phyloP scores from a whole-genome alignment of 2,888 invertebrate genomes.

The Itoplectis maculator region DNA sequence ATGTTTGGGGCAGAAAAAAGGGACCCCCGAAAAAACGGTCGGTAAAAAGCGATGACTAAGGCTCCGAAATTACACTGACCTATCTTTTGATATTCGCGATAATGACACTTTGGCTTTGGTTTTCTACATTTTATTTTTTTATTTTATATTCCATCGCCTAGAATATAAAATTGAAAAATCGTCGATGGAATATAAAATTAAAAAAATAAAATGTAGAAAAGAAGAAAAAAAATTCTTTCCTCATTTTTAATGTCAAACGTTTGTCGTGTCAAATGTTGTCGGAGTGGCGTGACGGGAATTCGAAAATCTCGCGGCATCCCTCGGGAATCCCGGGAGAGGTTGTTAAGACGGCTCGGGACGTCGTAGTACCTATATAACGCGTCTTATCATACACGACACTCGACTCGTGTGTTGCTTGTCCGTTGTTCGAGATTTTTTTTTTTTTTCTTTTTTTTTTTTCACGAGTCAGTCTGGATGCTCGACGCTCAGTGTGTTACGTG shows the following conservation, averaged over 20 bases:
- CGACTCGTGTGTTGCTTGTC: slow-evolving; percentile 54
- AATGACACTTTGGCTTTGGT: too few relatives aligned
- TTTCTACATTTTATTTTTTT: too few relatives aligned
- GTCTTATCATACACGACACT: slow-evolving; percentile 54
- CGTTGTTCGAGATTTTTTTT: slow-evolving; percentile 29
- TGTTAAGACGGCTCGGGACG: slow-evolving; percentile 62
- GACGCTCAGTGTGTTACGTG: slow-evolving; percentile 49
- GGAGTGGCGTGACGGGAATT: slow-evolving; percentile 68
- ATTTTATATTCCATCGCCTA: too few relatives aligned
- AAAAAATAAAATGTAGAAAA: slow-evolving; percentile 7
- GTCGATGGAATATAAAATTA: too few relatives aligned
- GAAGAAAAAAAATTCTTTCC: too few relatives aligned
- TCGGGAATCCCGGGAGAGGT: slow-evolving; percentile 56
- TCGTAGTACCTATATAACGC: slow-evolving; percentile 47
- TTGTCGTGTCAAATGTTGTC: slow-evolving; percentile 10
- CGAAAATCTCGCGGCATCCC: slow-evolving; percentile 66
- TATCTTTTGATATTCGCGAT: too few relatives aligned
- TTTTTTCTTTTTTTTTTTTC: slow-evolving; percentile 47
- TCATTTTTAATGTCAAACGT: too few relatives aligned
- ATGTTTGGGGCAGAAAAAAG: too few relatives aligned
- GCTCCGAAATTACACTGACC: too few relatives aligned
- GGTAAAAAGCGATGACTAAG: too few relatives aligned
- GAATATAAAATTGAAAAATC: too few relatives aligned
- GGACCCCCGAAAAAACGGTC: too few relatives aligned
- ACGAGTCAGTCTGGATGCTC: slow-evolving; percentile 51